These are phyloP conservation scores for Telmatochromis sp. DNA, from an alignment of 2,113 vertebrate genomes.

Conservation along the genomic window DNA sequence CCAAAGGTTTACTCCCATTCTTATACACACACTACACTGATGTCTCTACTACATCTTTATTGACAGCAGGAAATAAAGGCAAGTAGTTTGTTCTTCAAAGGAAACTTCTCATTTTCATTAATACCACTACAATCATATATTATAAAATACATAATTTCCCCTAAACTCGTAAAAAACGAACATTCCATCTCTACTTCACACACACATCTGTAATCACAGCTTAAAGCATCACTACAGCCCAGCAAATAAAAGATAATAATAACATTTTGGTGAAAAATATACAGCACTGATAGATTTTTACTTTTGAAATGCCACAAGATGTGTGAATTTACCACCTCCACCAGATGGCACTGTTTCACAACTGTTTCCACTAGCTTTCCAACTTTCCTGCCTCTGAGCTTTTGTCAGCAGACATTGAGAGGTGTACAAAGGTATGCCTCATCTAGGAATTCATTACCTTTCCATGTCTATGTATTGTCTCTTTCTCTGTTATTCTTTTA, in stretches of 20 bases:
- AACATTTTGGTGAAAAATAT: not conserved
- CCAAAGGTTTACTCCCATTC: not conserved
- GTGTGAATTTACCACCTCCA: conserved; percentile 53
- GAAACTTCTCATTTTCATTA: not conserved
- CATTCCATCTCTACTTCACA: not conserved
- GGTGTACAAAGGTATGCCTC: conserved; percentile 32
- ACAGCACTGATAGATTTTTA: not conserved
- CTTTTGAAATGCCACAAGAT: not conserved
- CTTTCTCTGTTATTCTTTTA: not conserved
- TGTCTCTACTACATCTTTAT: not conserved
- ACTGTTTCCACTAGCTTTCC: conserved; percentile 29
- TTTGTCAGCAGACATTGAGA: not conserved
- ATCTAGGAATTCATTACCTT: conserved; percentile 23
- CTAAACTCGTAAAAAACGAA: not conserved
- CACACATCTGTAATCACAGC: not conserved
- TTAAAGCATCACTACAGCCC: not conserved
- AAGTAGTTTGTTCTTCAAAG: not conserved
- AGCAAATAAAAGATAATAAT: not conserved
- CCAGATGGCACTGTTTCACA: conserved; percentile 83
- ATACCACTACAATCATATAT: not conserved
- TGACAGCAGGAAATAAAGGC: not conserved
- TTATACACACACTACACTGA: not conserved
- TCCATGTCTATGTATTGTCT: conserved; percentile 14
- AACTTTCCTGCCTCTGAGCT: not conserved
- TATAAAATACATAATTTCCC: not conserved